Percentiles rank a stretch among this genome's conserved stretches.
Evolutionary conservation across 2,113 vertebrate species (phyloP).

Genomic region (Takifugu flavidus): DNA sequence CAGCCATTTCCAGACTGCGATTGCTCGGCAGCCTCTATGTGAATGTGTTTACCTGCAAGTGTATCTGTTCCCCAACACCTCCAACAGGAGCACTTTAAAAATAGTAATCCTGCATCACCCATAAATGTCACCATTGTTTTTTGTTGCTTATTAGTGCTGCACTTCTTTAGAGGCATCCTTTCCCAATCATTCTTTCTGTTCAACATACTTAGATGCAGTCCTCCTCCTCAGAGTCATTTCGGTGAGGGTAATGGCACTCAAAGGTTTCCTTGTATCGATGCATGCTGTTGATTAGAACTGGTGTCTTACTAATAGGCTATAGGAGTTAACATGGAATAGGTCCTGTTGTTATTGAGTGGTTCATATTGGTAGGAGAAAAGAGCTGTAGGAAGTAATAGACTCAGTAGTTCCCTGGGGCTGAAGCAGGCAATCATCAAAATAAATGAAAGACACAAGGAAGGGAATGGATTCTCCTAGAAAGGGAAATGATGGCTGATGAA

Average conservation of each 20-base stretch:
- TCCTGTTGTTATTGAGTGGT: conserved; percentile 69
- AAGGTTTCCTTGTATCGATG: conserved; percentile 54
- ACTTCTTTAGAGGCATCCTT: neutral
- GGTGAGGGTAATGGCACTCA: conserved; percentile 58
- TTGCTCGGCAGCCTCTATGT: conserved; percentile 1
- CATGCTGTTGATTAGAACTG: conserved; percentile 52
- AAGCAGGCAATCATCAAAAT: conserved; percentile 72
- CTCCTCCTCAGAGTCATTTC: conserved; percentile 38
- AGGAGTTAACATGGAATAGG: conserved; percentile 63
- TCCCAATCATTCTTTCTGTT: conserved; percentile 31
- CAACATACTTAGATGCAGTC: conserved; percentile 30
- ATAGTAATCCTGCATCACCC: neutral
- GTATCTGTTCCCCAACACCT: conserved; percentile 9
- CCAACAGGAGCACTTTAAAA: neutral
- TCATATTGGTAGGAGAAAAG: conserved; percentile 74
- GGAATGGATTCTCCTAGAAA: conserved; percentile 48
- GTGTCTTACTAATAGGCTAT: conserved; percentile 66
- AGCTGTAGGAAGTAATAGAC: conserved; percentile 75
- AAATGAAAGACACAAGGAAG: conserved; percentile 58
- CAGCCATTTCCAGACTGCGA: conserved; percentile 45
- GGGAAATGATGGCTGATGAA: conserved; percentile 65
- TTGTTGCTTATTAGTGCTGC: too few species aligned
- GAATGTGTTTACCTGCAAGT: conserved; percentile 5
- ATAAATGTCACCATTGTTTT: neutral
- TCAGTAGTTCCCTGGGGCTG: conserved; percentile 66